Evolutionary conservation across 2,797 vertebrate genomes (phyloP).

Genomic region (Sandelia bainsii): DNA sequence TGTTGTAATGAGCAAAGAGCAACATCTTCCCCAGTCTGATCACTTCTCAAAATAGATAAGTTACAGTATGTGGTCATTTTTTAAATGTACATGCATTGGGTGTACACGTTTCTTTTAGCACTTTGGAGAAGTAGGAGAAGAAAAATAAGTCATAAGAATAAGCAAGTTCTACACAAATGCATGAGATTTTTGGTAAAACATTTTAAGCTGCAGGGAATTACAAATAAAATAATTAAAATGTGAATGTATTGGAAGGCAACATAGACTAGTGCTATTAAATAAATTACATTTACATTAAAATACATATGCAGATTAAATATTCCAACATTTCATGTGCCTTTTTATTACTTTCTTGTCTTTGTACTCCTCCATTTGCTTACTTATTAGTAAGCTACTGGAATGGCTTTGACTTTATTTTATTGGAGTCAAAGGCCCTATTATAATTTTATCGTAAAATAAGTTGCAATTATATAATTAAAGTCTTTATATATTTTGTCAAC

Average conservation of each 20-base stretch:
- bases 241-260: background rate
- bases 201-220: background rate
- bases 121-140: background rate
- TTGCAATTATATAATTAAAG: background rate
- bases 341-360: background rate
- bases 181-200: background rate
- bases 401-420: background rate
- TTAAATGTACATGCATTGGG: background rate
- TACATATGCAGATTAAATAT: background rate
- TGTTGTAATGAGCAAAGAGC: no score
- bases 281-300: background rate
- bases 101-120: background rate
- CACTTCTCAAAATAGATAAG: background rate
- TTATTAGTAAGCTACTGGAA: background rate
- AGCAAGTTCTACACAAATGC: background rate
- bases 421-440: no score
- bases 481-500: slow-evolving; percentile 4
- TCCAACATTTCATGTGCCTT: background rate
- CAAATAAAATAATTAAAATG: background rate
- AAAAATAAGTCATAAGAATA: background rate
- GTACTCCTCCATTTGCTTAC: background rate
- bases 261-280: background rate
- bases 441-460: background rate
- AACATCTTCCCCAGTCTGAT: no score
- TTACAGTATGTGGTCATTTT: no score